Evolutionary conservation across 2,797 vertebrate species (phyloP).

Genomic region (Bradypodion ventrale): DNA sequence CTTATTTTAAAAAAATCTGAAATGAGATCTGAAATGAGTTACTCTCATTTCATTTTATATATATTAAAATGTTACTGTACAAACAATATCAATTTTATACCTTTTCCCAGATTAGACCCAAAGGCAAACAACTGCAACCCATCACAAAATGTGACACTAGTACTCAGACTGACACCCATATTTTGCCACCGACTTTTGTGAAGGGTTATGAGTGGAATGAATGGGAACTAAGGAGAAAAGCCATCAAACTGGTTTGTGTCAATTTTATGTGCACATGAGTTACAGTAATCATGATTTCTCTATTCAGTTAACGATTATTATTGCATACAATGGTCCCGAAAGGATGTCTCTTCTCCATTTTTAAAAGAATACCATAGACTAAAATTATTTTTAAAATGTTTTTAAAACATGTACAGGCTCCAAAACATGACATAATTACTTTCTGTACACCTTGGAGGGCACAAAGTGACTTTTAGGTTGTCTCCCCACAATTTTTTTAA

Average conservation of each 20-base stretch:
- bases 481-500: too few species aligned
- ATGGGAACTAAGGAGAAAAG: conserved; percentile 91
- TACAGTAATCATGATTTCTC: not conserved
- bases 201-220: conserved; percentile 93
- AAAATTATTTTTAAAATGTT: too few species aligned
- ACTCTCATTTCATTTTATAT: not conserved
- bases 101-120: conserved; percentile 73
- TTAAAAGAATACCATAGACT: too few species aligned
- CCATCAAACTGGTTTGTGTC: conserved; percentile 88
- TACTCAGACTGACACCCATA: conserved; percentile 91
- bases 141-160: conserved; percentile 77
- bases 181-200: conserved; percentile 83
- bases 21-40: not conserved
- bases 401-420: too few species aligned
- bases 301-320: not conserved
- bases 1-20: not conserved
- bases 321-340: not conserved
- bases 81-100: not conserved
- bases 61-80: not conserved
- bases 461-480: too few species aligned
- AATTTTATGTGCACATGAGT: conserved; percentile 13
- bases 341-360: not conserved
- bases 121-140: conserved; percentile 65
- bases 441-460: too few species aligned
- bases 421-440: too few species aligned